A percentile compares a stretch with the other conserved stretches of the same genome.
These are phyloP conservation scores for Plectropomus leopardus DNA, from an alignment of 2,113 vertebrate species.

Conservation along the genomic window DNA sequence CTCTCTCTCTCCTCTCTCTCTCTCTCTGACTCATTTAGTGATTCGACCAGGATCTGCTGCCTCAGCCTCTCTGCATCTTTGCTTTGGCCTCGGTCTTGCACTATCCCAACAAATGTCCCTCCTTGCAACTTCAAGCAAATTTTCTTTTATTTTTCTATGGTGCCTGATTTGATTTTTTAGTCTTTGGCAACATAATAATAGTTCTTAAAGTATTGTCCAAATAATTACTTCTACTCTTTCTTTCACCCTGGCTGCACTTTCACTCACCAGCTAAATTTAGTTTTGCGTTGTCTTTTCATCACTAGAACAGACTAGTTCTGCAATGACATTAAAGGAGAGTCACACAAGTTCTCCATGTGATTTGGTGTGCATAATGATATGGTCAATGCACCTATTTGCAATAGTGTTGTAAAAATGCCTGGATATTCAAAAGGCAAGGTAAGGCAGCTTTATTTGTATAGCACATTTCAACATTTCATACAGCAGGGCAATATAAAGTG, in stretches of 20 bases:
- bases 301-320: not conserved
- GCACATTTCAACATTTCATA: too few relatives aligned
- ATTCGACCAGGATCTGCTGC: conserved; percentile 36
- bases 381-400: not conserved
- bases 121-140: not conserved
- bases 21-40: conserved; percentile 41
- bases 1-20: conserved; percentile 8
- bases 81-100: conserved; percentile 6
- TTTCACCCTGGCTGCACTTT: not conserved
- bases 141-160: not conserved
- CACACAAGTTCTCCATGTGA: not conserved
- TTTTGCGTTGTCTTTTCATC: not conserved
- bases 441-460: too few relatives aligned
- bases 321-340: not conserved
- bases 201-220: too few relatives aligned
- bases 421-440: not conserved
- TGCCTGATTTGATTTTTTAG: not conserved
- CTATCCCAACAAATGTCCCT: not conserved
- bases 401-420: not conserved
- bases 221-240: not conserved
- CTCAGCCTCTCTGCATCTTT: conserved; percentile 45
- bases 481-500: too few relatives aligned
- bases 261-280: not conserved
- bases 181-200: not conserved
- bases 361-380: conserved; percentile 1